phyloP scores from a whole-genome alignment of 2,113 vertebrate species.

The Tragelaphus buxtoni region DNA sequence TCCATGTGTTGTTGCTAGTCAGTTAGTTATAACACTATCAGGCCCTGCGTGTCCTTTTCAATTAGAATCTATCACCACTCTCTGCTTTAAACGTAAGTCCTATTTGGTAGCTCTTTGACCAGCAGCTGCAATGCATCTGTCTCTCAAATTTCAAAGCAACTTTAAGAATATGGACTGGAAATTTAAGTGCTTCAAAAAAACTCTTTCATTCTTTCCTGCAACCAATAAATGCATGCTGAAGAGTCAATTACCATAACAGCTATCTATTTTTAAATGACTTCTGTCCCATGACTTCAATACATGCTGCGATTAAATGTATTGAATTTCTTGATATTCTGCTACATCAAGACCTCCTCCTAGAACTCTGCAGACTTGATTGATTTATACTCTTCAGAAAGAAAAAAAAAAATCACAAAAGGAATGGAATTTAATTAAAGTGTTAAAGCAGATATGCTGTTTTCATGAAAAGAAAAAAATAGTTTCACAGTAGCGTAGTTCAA shows the following conservation, averaged over 20 bases:
- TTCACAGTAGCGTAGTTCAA: background rate
- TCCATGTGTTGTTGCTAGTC: background rate
- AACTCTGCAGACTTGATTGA: background rate
- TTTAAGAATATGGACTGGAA: constrained; percentile 40
- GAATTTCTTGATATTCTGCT: background rate
- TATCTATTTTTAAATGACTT: constrained; percentile 12
- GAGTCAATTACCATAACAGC: background rate
- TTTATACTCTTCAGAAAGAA: background rate
- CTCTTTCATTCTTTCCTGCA: background rate
- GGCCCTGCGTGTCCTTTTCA: background rate
- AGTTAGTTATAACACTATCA: background rate
- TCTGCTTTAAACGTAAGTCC: background rate
- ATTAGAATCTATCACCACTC: constrained; percentile 6
- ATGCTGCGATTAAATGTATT: background rate
- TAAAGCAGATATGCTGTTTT: background rate
- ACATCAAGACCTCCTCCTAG: background rate
- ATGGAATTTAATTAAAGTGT: background rate
- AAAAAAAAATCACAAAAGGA: background rate
- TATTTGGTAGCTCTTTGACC: background rate
- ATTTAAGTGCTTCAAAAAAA: constrained; percentile 3
- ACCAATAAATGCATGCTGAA: background rate
- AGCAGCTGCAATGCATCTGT: constrained; percentile 37
- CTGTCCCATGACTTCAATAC: background rate
- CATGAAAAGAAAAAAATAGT: background rate
- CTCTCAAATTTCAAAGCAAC: constrained; percentile 66